Percentiles rank a stretch among this genome's conserved stretches.
phyloP scores from a whole-genome alignment of 2,888 invertebrate genomes.

The Cephalotes varians region DNA sequence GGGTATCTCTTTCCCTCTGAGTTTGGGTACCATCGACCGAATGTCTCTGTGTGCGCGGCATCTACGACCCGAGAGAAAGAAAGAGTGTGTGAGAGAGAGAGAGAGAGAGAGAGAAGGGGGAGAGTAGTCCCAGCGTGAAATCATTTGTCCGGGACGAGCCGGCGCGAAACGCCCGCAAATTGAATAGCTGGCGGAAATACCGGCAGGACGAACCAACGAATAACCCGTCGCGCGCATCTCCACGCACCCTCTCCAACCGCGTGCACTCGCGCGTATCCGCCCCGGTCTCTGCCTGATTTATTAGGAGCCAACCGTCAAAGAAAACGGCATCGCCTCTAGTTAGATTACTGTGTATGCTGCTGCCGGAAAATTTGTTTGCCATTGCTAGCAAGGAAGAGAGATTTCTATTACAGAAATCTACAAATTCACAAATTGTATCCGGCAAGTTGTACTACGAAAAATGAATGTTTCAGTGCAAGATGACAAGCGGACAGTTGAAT shows the following conservation, averaged over 20 bases:
- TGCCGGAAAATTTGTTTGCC: constrained; percentile 37
- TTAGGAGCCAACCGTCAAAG: constrained; percentile 72
- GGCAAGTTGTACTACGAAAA: background rate
- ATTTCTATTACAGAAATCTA: background rate
- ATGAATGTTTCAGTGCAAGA: background rate
- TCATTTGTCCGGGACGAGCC: constrained; percentile 77
- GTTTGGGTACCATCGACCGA: constrained; percentile 5
- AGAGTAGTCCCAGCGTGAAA: constrained; percentile 76
- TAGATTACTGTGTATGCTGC: constrained; percentile 32
- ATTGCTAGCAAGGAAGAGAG: constrained; percentile 14
- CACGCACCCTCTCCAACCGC: constrained; percentile 1
- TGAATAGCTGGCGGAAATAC: constrained; percentile 80
- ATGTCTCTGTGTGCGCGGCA: constrained; percentile 59
- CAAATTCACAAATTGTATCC: background rate
- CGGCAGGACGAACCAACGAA: constrained; percentile 78
- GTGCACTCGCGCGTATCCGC: constrained; percentile 60
- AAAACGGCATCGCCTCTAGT: constrained; percentile 60
- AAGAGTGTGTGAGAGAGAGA: too few species aligned
- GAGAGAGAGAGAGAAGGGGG: too few species aligned
- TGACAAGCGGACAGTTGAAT: background rate
- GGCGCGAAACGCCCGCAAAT: constrained; percentile 80
- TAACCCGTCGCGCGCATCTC: constrained; percentile 72
- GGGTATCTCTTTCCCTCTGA: constrained; percentile 41
- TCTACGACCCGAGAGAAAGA: constrained; percentile 68
- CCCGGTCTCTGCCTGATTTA: constrained; percentile 71